These are phyloP conservation scores for Tetropium fuscum DNA, from an alignment of 2,888 invertebrate species.

Conservation along the genomic window DNA sequence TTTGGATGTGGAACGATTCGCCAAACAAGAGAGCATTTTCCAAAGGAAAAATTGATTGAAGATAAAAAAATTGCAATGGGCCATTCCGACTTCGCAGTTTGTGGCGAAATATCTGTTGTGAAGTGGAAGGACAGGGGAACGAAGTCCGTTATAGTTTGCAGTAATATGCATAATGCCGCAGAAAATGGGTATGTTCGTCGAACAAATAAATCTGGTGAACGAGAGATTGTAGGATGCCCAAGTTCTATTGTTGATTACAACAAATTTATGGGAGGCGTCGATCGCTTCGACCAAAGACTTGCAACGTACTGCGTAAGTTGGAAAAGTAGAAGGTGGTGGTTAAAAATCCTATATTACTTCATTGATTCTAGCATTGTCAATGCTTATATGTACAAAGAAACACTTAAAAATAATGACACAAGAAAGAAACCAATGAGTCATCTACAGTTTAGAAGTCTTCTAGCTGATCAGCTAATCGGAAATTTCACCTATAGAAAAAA, in stretches of 20 bases:
- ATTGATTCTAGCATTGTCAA: neutral
- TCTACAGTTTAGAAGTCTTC: neutral
- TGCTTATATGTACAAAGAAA: neutral
- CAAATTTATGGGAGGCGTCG: neutral
- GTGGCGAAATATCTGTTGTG: neutral
- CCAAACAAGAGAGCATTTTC: conserved; percentile 47
- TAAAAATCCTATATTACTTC: neutral
- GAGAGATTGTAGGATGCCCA: neutral
- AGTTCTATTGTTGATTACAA: neutral
- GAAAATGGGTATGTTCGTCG: neutral
- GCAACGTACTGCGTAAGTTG: neutral
- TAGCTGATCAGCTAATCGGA: neutral
- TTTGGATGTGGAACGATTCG: conserved; percentile 55
- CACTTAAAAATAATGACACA: neutral
- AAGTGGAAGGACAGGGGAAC: neutral
- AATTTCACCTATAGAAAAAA: neutral
- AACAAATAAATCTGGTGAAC: neutral
- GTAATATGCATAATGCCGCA: neutral
- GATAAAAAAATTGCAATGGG: conserved; percentile 47
- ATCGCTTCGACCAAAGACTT: neutral
- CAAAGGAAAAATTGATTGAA: conserved; percentile 43
- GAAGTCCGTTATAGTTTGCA: neutral
- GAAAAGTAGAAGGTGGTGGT: neutral
- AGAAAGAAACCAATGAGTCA: neutral
- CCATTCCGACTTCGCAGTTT: conserved; percentile 29